Evolutionary conservation across 1,140 invertebrate genomes (phyloP).

Genomic region (Pseudomyrmex dendroicus): DNA sequence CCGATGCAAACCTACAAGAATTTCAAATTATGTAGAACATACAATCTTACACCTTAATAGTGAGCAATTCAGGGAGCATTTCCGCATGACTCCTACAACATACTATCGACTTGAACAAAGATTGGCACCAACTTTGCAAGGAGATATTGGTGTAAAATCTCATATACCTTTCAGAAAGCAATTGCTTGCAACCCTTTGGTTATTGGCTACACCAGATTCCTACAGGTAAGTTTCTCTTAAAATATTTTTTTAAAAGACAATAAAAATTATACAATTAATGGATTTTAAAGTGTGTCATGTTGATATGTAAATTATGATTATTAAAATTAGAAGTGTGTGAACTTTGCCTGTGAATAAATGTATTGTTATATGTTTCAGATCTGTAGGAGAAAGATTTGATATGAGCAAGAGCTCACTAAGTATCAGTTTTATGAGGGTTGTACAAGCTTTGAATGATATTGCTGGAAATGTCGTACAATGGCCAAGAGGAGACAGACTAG

Average conservation of each 20-base stretch:
- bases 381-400: background rate
- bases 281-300: too few relatives aligned
- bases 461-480: background rate
- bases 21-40: too few relatives aligned
- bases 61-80: slow-evolving; percentile 1
- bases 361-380: background rate
- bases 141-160: background rate
- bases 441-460: slow-evolving; percentile 1
- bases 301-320: too few relatives aligned
- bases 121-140: slow-evolving; percentile 11
- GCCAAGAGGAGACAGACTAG: background rate
- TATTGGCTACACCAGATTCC: too few relatives aligned
- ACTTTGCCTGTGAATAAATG: too few relatives aligned
- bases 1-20: too few relatives aligned
- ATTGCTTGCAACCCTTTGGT: too few relatives aligned
- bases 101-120: background rate
- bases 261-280: too few relatives aligned
- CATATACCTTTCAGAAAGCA: too few relatives aligned
- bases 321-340: too few relatives aligned
- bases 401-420: background rate
- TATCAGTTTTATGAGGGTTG: background rate
- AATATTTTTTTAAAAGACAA: too few relatives aligned
- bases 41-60: background rate
- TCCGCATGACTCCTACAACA: background rate
- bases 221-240: too few relatives aligned